Evolutionary conservation across 2,888 invertebrate species (phyloP), one percentile per base, ranked within the genome.

Genomic region (Neoascia interrupta): DNA sequence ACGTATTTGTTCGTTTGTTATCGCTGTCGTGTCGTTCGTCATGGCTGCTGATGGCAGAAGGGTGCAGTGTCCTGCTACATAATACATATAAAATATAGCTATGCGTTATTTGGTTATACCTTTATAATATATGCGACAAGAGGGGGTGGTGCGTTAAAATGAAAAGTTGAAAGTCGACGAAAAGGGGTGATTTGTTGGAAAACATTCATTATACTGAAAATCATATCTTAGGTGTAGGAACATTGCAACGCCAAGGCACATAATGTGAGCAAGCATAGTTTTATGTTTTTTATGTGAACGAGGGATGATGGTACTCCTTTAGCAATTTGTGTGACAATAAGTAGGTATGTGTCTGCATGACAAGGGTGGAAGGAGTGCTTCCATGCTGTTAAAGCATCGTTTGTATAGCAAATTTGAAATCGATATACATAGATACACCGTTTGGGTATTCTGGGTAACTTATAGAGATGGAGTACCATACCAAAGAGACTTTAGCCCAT

Each of bases 101-200:
- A n/a, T n/a, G n/a, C n/a, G n/a, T n/a, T n/a, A n/a, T n/a, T n/a
- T n/a, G n/a, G n/a, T n/a, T n/a, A n/a, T n/a, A n/a, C n/a, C n/a
- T n/a, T n/a, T n/a, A n/a, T n/a, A n/a, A n/a, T 11, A 16, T 28
- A 13, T 13, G 21, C 10, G 11, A 8, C 11, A 8, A 15, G 43
- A 21, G 4, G 19, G 16, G 23, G 41, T 13, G 61, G 18, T 28
- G 34, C 5, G 47, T 37, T 41, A 13, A 66, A 60, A 41, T 3
- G 2, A 31, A 31, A 31, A n/a, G 36, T 66, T 53, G 36, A 72
- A 56, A 79, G 66, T 56, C 66, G 73, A 61, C 61, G 68, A 73
- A 80, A 79, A 74, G 79, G 79, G 79, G 68, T 80, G 73, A 74
- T 80, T 80, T 74, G 79, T 80, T 68, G 74, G 37, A 13, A 63